Base-by-base conservation (phyloP, 2,888 invertebrate species). In the Oeneis ivallda region DNA sequence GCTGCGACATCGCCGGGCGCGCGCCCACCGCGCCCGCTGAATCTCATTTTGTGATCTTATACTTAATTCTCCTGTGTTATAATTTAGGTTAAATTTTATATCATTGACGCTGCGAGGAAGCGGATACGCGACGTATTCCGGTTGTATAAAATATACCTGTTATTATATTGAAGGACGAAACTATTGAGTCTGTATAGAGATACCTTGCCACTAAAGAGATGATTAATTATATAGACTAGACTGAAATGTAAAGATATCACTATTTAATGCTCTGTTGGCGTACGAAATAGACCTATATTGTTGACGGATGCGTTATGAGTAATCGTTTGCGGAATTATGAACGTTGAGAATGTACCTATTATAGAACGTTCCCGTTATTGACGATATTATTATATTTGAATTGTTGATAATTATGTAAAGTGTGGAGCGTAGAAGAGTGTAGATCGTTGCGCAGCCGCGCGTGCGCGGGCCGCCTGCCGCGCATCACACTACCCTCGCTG, bases 11-110 rank as follows among this genome's bases (percentile, higher is more conserved):
- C 88, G 89, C 85, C 87, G 89, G 87, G 87, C 83, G 85, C 80
- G 83, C 82, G 77, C 78, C 76, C 75, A 75, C 75, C 78, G 83
- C 82, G 85, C 90, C 91, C 89, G 89, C 84, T 88, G 90, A 92
- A 92, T 92, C 91, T 92, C 91, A 92, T 92, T 92, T 91, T 92
- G 91, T 92, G 91, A 92, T 92, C 91, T 92, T 92, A 92, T 90
- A 92, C 91, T 92, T 92, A 92, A 92, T 90, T 92, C 91, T 90
- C 90, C 90, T 92, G 90, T 92, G 91, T 92, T 92, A 90, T 90
- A 89, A 87, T 92, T 92, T 92, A 92, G 91, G 90, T 92, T 91
- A 92, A 91, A 90, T 92, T 91, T 92, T 90, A 90, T 92, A 92
- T 91, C 91, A 91, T 90, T 86, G 89, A 90, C 87, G 91, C 91